A percentile compares a stretch with the other conserved stretches of the same genome.
Conservation (phyloP, 2,888 invertebrate genomes). For the Drosophila mimica region DNA sequence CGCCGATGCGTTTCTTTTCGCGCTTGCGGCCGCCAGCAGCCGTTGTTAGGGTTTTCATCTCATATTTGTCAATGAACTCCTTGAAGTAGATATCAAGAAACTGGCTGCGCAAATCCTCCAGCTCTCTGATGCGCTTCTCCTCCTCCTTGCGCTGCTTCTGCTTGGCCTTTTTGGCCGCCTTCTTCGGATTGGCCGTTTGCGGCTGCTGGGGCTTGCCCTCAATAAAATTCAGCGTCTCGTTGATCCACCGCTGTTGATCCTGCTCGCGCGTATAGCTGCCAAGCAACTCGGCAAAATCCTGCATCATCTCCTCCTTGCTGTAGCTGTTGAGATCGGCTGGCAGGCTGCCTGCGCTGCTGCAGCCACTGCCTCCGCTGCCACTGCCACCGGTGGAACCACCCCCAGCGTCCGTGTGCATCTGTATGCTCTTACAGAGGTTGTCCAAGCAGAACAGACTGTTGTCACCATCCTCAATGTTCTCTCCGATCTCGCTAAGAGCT, state of each 20-base stretch:
- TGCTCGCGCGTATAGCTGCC: conserved; percentile 81
- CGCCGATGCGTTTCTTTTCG: conserved; percentile 84
- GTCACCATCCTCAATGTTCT: conserved; percentile 68
- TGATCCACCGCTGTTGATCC: conserved; percentile 83
- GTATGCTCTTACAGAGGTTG: conserved; percentile 81
- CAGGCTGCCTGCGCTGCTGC: conserved; percentile 44
- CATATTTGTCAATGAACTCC: conserved; percentile 83
- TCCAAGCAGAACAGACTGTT: conserved; percentile 80
- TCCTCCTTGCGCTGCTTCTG: conserved; percentile 85
- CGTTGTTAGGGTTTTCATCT: conserved; percentile 74
- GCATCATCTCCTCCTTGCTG: conserved; percentile 79
- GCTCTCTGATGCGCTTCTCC: conserved; percentile 82
- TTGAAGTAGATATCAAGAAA: conserved; percentile 84
- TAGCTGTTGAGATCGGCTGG: conserved; percentile 53
- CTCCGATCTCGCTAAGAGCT: conserved; percentile 54
- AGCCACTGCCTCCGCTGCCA: conserved; percentile 38
- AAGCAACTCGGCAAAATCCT: conserved; percentile 82
- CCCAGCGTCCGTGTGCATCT: conserved; percentile 61
- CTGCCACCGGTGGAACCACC: conserved; percentile 28
- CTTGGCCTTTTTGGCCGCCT: conserved; percentile 85
- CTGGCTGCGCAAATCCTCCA: conserved; percentile 82
- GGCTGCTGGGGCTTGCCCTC: conserved; percentile 82
- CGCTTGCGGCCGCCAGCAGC: conserved; percentile 82
- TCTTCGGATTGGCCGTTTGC: conserved; percentile 83
- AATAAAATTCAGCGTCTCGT: conserved; percentile 83